These are phyloP conservation scores for Pongo abelii DNA, from an alignment of 2,113 vertebrate genomes.

Conservation along the genomic window DNA sequence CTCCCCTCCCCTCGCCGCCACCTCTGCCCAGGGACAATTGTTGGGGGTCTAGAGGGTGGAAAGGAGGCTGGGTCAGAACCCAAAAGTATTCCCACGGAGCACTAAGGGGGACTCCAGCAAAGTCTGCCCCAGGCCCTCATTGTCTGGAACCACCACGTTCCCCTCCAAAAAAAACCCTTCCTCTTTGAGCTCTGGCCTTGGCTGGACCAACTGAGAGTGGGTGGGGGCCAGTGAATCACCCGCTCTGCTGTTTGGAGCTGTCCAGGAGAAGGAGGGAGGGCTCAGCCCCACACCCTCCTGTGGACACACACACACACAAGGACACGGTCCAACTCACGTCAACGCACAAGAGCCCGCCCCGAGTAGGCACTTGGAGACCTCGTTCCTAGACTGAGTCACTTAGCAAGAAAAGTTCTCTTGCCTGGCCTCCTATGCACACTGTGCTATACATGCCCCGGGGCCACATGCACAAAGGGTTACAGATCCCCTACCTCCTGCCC, in stretches of 20 bases:
- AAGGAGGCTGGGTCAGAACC: neutral
- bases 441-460: neutral
- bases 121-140: neutral
- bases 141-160: neutral
- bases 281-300: slow-evolving; percentile 49
- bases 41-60: neutral
- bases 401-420: slow-evolving; percentile 25
- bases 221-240: slow-evolving; percentile 67
- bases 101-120: neutral
- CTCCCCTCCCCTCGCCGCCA: neutral
- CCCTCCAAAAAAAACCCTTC: neutral
- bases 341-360: slow-evolving; percentile 42
- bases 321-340: slow-evolving; percentile 42
- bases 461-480: neutral
- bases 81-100: neutral
- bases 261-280: slow-evolving; percentile 27
- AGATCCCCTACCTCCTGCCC: neutral
- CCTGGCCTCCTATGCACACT: neutral
- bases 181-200: slow-evolving; percentile 37
- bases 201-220: slow-evolving; percentile 59
- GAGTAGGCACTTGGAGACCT: slow-evolving; percentile 34
- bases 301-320: neutral
- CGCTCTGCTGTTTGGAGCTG: slow-evolving; percentile 25
- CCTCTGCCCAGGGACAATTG: neutral
- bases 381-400: slow-evolving; percentile 29